Evolutionary conservation across 1,140 invertebrate genomes (phyloP).

Genomic region (Charaxes varanes): DNA sequence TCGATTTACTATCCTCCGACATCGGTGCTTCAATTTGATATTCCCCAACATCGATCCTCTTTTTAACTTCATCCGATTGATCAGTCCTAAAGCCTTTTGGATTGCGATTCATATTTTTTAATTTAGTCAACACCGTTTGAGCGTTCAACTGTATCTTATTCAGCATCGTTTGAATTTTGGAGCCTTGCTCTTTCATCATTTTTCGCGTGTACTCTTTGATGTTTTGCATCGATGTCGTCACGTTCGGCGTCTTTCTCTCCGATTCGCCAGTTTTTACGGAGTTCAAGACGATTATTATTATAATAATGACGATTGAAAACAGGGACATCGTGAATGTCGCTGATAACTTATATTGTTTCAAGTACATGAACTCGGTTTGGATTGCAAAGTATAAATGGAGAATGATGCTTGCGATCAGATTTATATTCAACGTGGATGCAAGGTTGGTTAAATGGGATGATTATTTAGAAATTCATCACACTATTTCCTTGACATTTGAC

Average conservation of each 20-base stretch:
- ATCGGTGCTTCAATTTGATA: constrained; percentile 46
- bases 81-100: constrained; percentile 21
- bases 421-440: constrained; percentile 38
- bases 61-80: constrained; percentile 13
- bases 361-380: constrained; percentile 42
- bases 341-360: constrained; percentile 26
- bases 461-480: too few relatives aligned
- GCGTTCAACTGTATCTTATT: constrained; percentile 57
- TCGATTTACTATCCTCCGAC: constrained; percentile 22
- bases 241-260: constrained; percentile 23
- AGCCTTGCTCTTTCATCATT: constrained; percentile 53
- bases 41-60: constrained; percentile 19
- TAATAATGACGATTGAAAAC: constrained; percentile 40
- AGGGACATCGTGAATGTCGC: constrained; percentile 53
- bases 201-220: constrained; percentile 53
- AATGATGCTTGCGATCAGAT: constrained; percentile 17
- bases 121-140: constrained; percentile 43
- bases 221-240: constrained; percentile 33
- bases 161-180: constrained; percentile 44
- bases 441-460: constrained; percentile 50
- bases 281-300: constrained; percentile 43
- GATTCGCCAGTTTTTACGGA: constrained; percentile 37
- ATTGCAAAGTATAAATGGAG: constrained; percentile 30
- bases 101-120: constrained; percentile 38
- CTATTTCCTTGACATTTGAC: constrained; percentile 62